Percentiles rank a stretch among this genome's conserved stretches.
Evolutionary conservation across 2,797 vertebrate species (phyloP).

Genomic region (Dermochelys coriacea): DNA sequence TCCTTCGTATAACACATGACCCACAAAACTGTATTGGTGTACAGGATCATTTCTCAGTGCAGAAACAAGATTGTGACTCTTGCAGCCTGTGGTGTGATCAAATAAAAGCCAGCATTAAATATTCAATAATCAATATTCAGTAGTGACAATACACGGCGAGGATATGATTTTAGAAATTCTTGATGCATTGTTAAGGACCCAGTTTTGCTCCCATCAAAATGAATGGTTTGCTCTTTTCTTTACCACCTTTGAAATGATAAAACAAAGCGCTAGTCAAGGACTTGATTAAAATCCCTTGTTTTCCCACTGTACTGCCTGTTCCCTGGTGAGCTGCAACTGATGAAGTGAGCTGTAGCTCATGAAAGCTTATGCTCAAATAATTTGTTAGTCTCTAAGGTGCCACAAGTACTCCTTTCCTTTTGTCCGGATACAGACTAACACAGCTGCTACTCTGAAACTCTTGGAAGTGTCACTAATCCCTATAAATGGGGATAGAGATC

Average conservation of each 20-base stretch:
- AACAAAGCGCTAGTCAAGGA: not conserved
- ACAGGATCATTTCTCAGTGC: not conserved
- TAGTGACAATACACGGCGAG: not conserved
- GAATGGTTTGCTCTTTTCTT: not conserved
- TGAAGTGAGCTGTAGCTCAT: too few relatives aligned
- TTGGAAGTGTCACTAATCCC: conserved; percentile 55
- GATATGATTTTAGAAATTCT: not conserved
- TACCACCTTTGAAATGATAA: conserved; percentile 9
- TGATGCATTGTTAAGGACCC: not conserved
- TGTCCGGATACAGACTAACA: too few relatives aligned
- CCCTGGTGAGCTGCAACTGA: conserved; percentile 18
- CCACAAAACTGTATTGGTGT: not conserved
- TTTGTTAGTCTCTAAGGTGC: too few relatives aligned
- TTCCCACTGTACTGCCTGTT: not conserved
- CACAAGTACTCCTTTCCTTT: too few relatives aligned
- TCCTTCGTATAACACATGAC: not conserved
- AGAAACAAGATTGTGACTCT: not conserved
- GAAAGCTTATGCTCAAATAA: too few relatives aligned
- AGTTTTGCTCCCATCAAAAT: fast-evolving
- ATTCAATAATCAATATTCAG: not conserved
- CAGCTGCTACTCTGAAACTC: not conserved
- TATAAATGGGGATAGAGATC: not conserved
- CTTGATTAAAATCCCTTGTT: conserved; percentile 41
- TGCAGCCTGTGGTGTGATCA: not conserved
- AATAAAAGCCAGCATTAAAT: not conserved